Evolutionary conservation across 1,140 invertebrate genomes (phyloP), one percentile per base, ranked within the genome.

Genomic region (Meteorus sp.): DNA sequence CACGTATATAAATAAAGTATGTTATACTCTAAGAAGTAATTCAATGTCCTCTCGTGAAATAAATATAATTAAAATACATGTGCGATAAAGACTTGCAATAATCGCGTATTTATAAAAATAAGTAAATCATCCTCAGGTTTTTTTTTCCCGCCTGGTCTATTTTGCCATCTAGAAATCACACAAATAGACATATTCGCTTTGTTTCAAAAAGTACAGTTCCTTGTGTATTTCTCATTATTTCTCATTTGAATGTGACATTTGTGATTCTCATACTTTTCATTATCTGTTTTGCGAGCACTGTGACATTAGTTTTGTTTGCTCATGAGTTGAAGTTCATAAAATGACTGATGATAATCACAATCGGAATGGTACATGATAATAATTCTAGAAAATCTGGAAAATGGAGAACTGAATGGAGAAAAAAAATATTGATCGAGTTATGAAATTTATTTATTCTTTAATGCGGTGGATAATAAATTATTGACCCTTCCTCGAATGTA

Each of bases 21-120:
- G n/a, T n/a, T n/a, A n/a, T n/a, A n/a, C n/a, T 48, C 2, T 48
- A 8, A 29, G 27, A 29, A 5, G 13, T 23, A 55, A 43, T 29
- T 55, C n/a, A 39, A 19, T 11, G 25, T 2, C 6, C 9, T 29
- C 44, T 8, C 22, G 31, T n/a, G 19, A 58, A 58, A 58, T 58
- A 58, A 58, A 58, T 51, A 51, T 31, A 29, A 48, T 41, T 58
- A 22, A 41, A 56, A 51, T 33, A 8, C 19, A 39, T 15, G 35
- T 3, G 27, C 20, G 29, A 33, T 20, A 48, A 25, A 50, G 19
- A 50, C 11, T 27, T 29, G 25, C 43, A 25, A 56, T 56, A 56
- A n/a, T 56, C 27, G 54, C 43, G 22, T 51, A 13, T 41, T 19
- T 48, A 29, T 25, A 58, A 58, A 51, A 51, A 51, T 58, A 58